phyloP scores from a whole-genome alignment of 2,797 vertebrate species.

The Mus minutoides region DNA sequence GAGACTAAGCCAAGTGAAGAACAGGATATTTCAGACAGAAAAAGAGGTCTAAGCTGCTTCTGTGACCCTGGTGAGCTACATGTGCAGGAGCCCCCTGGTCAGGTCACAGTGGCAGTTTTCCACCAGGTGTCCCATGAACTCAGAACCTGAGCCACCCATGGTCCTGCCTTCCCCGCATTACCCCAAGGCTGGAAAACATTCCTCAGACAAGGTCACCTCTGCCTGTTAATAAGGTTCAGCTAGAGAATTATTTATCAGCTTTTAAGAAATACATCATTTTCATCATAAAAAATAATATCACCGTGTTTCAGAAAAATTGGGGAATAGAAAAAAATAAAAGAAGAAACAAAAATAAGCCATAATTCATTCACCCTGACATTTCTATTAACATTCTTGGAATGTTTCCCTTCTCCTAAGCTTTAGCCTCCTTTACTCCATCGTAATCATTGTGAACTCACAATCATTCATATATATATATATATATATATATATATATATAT shows the following conservation, averaged over 20 bases:
- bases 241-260: slow-evolving; percentile 74
- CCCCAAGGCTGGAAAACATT: neutral
- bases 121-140: neutral
- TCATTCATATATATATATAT: neutral
- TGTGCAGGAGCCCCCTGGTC: neutral
- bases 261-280: slow-evolving; percentile 69
- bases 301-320: slow-evolving; percentile 61
- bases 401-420: neutral
- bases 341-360: slow-evolving; percentile 71
- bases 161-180: neutral
- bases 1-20: neutral
- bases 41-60: neutral
- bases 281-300: slow-evolving; percentile 73
- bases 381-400: slow-evolving; percentile 49
- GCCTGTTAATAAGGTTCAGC: slow-evolving; percentile 58
- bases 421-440: neutral
- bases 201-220: slow-evolving; percentile 67
- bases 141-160: neutral
- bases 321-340: slow-evolving; percentile 51
- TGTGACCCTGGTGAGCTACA: neutral
- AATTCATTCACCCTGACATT: slow-evolving; percentile 69
- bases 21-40: neutral
- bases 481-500: neutral
- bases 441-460: neutral
- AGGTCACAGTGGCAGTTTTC: neutral